Conservation (phyloP, 2,888 invertebrate genomes). For the Hofmannophila pseudospretella region DNA sequence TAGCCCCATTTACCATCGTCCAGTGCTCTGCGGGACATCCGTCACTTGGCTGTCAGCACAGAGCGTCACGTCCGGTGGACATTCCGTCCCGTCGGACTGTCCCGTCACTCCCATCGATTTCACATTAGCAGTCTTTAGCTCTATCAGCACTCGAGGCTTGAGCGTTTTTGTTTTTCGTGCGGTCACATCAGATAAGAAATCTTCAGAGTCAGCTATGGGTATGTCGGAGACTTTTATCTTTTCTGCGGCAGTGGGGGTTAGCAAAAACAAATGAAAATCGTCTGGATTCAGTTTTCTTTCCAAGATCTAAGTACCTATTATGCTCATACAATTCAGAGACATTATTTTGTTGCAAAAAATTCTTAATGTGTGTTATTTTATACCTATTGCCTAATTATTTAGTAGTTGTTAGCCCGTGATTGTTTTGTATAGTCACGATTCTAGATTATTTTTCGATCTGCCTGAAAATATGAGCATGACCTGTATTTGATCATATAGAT, state of each 20-base stretch:
- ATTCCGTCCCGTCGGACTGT: conserved; percentile 5
- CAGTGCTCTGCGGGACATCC: conserved; percentile 13
- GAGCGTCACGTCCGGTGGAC: conserved; percentile 17
- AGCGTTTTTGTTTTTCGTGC: background rate
- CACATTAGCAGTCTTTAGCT: conserved; percentile 49
- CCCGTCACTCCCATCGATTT: conserved; percentile 46
- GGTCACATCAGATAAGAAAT: background rate
- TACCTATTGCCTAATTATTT: too few species aligned
- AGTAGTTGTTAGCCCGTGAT: too few species aligned
- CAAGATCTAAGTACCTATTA: too few species aligned
- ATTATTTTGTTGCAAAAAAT: too few species aligned
- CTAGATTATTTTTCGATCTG: too few species aligned
- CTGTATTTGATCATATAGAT: too few species aligned
- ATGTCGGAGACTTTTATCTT: too few species aligned
- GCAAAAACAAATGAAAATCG: background rate
- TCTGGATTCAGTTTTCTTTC: background rate
- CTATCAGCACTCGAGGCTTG: conserved; percentile 3
- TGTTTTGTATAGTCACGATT: too few species aligned
- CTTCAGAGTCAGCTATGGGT: background rate
- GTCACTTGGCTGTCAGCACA: conserved; percentile 25
- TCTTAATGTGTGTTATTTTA: too few species aligned
- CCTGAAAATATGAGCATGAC: too few species aligned
- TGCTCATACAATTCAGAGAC: too few species aligned
- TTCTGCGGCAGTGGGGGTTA: background rate
- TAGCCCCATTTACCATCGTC: background rate